Percentiles rank a stretch among this genome's conserved stretches.
Conservation (phyloP, 2,797 vertebrate species). For the Odontamblyopus rebecca region DNA sequence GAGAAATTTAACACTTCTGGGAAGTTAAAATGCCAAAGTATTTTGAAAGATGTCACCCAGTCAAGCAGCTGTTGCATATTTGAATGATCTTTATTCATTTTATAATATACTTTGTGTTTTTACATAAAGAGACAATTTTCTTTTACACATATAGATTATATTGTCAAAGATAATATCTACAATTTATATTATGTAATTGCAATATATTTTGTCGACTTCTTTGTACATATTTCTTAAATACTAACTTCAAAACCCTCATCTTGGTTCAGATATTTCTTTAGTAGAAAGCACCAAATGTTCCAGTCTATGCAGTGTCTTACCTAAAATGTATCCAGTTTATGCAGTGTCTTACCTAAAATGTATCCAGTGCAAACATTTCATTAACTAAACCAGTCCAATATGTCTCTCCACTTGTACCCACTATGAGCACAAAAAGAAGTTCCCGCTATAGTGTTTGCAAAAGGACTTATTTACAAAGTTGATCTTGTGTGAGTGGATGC, state of each 20-base stretch:
- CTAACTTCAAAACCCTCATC: constrained; percentile 21
- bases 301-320: neutral
- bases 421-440: constrained; percentile 26
- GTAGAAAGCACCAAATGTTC: neutral
- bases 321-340: neutral
- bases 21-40: neutral
- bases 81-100: constrained; percentile 77
- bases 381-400: constrained; percentile 32
- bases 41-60: constrained; percentile 12
- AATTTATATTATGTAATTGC: neutral
- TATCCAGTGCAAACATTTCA: constrained; percentile 1
- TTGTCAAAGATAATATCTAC: constrained; percentile 20
- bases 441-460: constrained; percentile 31
- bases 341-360: neutral
- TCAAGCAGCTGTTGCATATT: constrained; percentile 58
- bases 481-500: constrained; percentile 49
- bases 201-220: neutral
- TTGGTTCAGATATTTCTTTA: constrained; percentile 5
- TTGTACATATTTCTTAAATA: constrained; percentile 12
- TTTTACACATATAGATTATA: constrained; percentile 81
- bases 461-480: constrained; percentile 64
- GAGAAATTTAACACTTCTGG: neutral
- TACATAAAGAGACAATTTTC: constrained; percentile 80
- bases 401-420: constrained; percentile 22
- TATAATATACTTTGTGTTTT: constrained; percentile 81